Evolutionary conservation across 2,888 invertebrate species (phyloP).

Genomic region (Matsumyia berberina): DNA sequence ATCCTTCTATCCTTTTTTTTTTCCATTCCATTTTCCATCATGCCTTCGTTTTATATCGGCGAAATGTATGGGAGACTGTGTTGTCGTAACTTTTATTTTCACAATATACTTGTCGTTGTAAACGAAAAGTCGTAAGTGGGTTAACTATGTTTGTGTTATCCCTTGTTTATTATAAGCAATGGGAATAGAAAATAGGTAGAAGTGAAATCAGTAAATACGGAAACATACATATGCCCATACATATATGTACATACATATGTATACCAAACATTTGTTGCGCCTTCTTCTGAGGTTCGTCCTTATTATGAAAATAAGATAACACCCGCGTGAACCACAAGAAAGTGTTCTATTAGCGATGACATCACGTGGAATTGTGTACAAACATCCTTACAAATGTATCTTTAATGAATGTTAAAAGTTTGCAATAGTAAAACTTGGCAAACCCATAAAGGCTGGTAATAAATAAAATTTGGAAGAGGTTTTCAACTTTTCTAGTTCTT

Average conservation of each 20-base stretch:
- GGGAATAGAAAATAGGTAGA: slow-evolving; percentile 13
- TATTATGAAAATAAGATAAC: slow-evolving; percentile 5
- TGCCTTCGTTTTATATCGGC: slow-evolving; percentile 4
- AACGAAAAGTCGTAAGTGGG: slow-evolving; percentile 48
- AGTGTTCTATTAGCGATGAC: slow-evolving; percentile 9
- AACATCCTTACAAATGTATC: background rate
- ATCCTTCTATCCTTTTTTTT: slow-evolving; percentile 42
- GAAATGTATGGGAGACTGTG: background rate
- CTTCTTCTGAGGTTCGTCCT: background rate
- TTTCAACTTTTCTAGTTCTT: background rate
- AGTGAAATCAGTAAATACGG: background rate
- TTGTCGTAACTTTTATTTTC: slow-evolving; percentile 40
- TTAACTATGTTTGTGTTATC: slow-evolving; percentile 57
- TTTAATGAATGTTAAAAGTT: background rate
- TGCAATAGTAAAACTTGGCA: background rate
- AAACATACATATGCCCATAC: no score
- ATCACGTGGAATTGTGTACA: slow-evolving; percentile 9
- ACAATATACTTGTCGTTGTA: slow-evolving; percentile 31
- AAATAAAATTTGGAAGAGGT: background rate
- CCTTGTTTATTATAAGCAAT: slow-evolving; percentile 38
- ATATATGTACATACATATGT: no score
- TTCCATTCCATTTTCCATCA: slow-evolving; percentile 11
- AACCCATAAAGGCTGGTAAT: background rate
- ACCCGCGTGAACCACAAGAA: slow-evolving; percentile 2
- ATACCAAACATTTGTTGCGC: slow-evolving; percentile 13